Evolutionary conservation across 2,888 invertebrate genomes (phyloP), one percentile per base, ranked within the genome.

Genomic region (Autographa pulchrina): DNA sequence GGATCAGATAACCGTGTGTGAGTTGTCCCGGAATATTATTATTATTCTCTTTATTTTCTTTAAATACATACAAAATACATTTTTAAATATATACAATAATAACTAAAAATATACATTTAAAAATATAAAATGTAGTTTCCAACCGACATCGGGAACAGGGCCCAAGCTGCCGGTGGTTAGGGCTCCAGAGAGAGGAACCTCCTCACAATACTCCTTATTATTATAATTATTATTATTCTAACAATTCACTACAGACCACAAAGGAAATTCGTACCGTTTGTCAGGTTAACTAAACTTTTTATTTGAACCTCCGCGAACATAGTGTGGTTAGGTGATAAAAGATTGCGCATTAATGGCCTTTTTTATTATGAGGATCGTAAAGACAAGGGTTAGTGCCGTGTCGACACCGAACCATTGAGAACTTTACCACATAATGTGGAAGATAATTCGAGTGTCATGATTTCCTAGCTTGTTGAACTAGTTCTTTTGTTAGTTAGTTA

Each of bases 321-420:
- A 56, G 58, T 48, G 60, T 31, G 54, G 63, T 38, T 54, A 56
- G 63, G 81, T 80, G 67, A 77, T 76, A 80, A 83, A 82, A 80
- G 72, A 76, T 73, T 77, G 63, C 69, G 74, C 77, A 74, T 75
- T 83, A 81, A 81, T 72, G 77, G 54, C 13, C 20, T 68, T 68
- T 66, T 60, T 77, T 83, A 83, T 81, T 83, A 83, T 80, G 74
- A 74, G 65, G 54, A 61, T 72, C 75, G 65, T 83, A 81, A 82
- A 82, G 62, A 72, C 62, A 32, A 70, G 62, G 73, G 71, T 71
- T 75, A 81, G 65, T 74, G 76, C 73, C 78, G n/a, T 70, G 77
- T 72, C 67, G 69, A 63, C 81, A 66, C 67, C 73, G 75, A 69
- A 38, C 63, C 59, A 25, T 65, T 35, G 32, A 18, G 48, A 68